Conservation (phyloP, 2,113 vertebrate species). For the Donacobius atricapilla region DNA sequence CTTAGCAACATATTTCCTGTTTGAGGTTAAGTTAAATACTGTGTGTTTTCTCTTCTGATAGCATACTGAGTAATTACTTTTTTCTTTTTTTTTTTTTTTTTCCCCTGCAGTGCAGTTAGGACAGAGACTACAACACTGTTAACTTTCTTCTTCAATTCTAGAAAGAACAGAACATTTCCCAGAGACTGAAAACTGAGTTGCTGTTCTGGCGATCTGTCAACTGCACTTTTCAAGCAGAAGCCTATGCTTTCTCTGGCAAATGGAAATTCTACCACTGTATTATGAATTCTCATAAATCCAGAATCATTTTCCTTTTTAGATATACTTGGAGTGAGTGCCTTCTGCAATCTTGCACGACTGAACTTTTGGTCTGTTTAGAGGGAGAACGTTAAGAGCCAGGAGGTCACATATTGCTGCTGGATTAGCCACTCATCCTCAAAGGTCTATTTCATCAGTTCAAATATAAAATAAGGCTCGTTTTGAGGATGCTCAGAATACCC, state of each 20-base stretch:
- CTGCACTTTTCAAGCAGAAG: neutral
- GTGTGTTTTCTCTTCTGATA: neutral
- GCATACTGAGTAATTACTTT: neutral
- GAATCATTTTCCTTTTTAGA: neutral
- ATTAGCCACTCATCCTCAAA: neutral
- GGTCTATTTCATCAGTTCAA: neutral
- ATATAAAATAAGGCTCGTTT: neutral
- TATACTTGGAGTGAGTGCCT: neutral
- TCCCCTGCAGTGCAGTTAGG: neutral
- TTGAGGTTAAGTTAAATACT: slow-evolving; percentile 17
- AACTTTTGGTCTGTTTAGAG: neutral
- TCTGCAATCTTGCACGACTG: accelerated
- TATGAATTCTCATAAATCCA: neutral
- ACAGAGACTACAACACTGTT: neutral
- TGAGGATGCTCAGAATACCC: neutral
- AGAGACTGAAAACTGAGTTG: neutral
- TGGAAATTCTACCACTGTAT: neutral
- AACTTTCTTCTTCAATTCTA: neutral
- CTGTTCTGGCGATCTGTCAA: neutral
- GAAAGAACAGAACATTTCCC: neutral
- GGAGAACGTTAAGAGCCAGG: neutral
- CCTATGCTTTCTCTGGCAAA: neutral
- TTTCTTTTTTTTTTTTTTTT: neutral
- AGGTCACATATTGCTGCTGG: neutral
- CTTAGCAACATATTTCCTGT: neutral